Base-by-base conservation (phyloP, 2,888 invertebrate species). In the Parnassius glacialis region DNA sequence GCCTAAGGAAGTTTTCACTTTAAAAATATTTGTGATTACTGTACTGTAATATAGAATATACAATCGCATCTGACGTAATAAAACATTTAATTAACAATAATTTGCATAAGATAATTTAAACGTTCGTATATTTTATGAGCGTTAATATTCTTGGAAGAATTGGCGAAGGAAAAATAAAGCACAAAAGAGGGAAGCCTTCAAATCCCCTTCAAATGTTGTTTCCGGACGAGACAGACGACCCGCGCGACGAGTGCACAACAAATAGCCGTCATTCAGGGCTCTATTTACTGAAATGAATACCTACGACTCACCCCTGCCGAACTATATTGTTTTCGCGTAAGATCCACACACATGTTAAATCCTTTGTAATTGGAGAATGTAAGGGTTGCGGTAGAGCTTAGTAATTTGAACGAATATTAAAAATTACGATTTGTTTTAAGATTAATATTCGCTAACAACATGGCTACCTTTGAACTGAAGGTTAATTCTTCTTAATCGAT, bases 171-270 rank as follows among this genome's bases (percentile, higher is more conserved):
- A 16, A 55, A 54, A 60, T 53, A 60, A 43, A 11, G 50, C 16
- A 55, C 54, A 56, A 61, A 61, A 50, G 51, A 61, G 12, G 43
- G 56, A 56, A 61, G 55, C 56, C 47, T 45, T 51, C 56, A 51
- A 61, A 61, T 61, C 61, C 61, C 61, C 63, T 59, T 65, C 58
- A 63, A 65, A 65, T 50, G 52, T 63, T 54, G 61, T 63, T 56
- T 61, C 61, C 54, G 59, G 41, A 47, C 52, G 16, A 56, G 52
- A 56, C 56, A 56, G 60, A 60, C 20, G 55, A 56, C 55, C 52
- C 56, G 45, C 52, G 44, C 52, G 51, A n/a, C 56, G 65, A 65
- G 65, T 65, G 63, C 61, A 63, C 58, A 56, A 59, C 62, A 65
- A 65, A 65, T 63, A 63, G 62, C 55, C 55, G 51, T 56, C 61